Evolutionary conservation across 2,113 vertebrate species (phyloP).

Genomic region (Aegotheles bennettii): DNA sequence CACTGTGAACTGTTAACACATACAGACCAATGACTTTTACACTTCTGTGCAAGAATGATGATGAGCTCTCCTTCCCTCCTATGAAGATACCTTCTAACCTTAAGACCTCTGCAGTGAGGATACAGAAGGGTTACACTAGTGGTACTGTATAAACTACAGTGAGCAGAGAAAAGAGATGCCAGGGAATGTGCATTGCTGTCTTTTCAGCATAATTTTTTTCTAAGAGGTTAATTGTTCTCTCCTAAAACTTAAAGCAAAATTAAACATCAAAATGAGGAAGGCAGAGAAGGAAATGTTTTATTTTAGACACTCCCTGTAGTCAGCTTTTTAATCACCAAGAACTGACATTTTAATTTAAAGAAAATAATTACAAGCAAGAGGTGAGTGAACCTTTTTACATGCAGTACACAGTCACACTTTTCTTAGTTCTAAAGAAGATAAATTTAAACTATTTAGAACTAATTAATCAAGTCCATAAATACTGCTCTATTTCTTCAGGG

Average conservation of each 20-base stretch:
- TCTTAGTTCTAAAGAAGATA: not conserved
- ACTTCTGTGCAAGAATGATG: not conserved
- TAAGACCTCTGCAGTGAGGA: not conserved
- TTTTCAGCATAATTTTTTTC: not conserved
- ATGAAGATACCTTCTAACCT: not conserved
- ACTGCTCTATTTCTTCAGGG: not conserved
- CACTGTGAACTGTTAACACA: not conserved
- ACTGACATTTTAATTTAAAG: conserved; percentile 40
- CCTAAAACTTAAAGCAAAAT: not conserved
- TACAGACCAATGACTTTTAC: not conserved
- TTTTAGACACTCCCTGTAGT: not conserved
- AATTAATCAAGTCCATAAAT: not conserved
- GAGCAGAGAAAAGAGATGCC: not conserved
- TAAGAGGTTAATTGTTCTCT: conserved; percentile 34
- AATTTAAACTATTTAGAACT: not conserved
- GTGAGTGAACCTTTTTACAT: not conserved
- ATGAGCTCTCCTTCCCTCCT: not conserved
- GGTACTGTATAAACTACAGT: too few species aligned
- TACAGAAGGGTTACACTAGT: not conserved
- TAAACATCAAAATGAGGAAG: not conserved
- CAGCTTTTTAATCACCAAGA: conserved; percentile 22
- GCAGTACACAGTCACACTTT: not conserved
- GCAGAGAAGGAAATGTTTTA: not conserved
- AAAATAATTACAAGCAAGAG: conserved; percentile 16
- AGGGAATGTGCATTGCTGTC: not conserved